Percentiles rank a stretch among this genome's conserved stretches.
These are phyloP conservation scores for Octopus bimaculoides DNA, from an alignment of 1,140 invertebrate species.

Conservation along the genomic window DNA sequence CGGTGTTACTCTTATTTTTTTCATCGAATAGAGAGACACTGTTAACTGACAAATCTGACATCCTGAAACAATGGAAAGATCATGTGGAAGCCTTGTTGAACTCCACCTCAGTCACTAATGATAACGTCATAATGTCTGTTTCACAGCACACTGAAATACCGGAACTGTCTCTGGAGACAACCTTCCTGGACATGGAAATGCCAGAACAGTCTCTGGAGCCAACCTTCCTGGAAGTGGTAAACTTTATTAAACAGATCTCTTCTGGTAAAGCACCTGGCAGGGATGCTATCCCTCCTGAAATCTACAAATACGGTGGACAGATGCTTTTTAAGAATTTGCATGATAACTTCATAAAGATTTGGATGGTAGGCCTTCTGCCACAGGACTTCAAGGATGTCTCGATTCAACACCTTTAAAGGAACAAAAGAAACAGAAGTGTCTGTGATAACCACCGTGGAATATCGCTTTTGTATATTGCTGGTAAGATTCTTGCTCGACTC, in stretches of 20 bases:
- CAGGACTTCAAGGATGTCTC: slow-evolving; percentile 26
- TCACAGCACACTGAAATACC: too few species aligned
- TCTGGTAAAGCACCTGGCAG: slow-evolving; percentile 23
- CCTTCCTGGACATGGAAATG: too few species aligned
- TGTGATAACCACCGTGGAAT: slow-evolving; percentile 26
- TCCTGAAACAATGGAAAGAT: too few species aligned
- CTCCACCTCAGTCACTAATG: too few species aligned
- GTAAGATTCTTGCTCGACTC: slow-evolving; percentile 26
- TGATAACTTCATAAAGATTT: neutral
- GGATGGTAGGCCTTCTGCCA: slow-evolving; percentile 9
- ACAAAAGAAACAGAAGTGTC: slow-evolving; percentile 14
- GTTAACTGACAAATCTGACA: too few species aligned
- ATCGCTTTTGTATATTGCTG: slow-evolving; percentile 22
- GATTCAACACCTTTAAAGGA: slow-evolving; percentile 26
- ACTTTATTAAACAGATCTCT: slow-evolving; percentile 21
- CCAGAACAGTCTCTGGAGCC: too few species aligned
- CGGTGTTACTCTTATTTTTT: too few species aligned
- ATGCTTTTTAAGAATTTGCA: neutral
- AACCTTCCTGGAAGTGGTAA: slow-evolving; percentile 9
- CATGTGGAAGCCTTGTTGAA: too few species aligned
- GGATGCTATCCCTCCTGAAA: slow-evolving; percentile 27
- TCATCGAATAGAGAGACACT: too few species aligned
- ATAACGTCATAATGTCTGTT: too few species aligned
- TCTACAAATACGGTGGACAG: slow-evolving; percentile 19
- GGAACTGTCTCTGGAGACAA: too few species aligned